Conservation (phyloP, 2,888 invertebrate species). For the Drosophila subsilvestris region DNA sequence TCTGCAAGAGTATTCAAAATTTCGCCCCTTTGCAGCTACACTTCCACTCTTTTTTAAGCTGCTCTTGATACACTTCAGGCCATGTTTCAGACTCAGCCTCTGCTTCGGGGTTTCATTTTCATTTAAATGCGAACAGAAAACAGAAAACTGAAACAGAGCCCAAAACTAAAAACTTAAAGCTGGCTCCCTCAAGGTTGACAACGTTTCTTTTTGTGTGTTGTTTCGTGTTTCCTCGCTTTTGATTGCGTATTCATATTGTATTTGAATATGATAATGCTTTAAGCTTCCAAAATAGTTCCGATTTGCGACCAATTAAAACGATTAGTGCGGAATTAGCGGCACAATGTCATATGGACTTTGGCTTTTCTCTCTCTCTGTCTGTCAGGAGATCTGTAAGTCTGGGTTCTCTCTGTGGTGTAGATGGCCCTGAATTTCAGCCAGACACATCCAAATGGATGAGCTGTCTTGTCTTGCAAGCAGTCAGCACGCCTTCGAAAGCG, state of each 20-base stretch:
- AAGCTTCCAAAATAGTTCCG: conserved; percentile 37
- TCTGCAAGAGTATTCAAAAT: neutral
- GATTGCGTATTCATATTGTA: conserved; percentile 35
- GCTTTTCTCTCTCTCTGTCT: neutral
- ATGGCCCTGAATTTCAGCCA: conserved; percentile 46
- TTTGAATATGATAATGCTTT: conserved; percentile 45
- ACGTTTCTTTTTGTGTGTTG: conserved; percentile 22
- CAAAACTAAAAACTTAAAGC: conserved; percentile 43
- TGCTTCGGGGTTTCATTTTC: conserved; percentile 46
- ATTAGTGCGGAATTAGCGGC: conserved; percentile 64
- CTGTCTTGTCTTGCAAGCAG: conserved; percentile 33
- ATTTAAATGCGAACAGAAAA: conserved; percentile 64
- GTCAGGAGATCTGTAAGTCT: neutral
- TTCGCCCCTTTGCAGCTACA: neutral
- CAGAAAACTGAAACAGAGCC: conserved; percentile 31
- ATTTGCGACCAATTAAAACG: conserved; percentile 59
- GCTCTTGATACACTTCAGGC: conserved; percentile 25
- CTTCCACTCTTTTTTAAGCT: conserved; percentile 11
- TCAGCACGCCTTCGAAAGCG: conserved; percentile 58
- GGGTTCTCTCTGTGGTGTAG: conserved; percentile 15
- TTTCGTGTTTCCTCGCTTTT: conserved; percentile 19
- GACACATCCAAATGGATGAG: conserved; percentile 51
- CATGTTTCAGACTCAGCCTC: neutral
- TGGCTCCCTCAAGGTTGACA: conserved; percentile 64
- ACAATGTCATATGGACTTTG: conserved; percentile 62